Base-by-base conservation (phyloP, 1,140 invertebrate genomes). In the Zaprionus nigranus region DNA sequence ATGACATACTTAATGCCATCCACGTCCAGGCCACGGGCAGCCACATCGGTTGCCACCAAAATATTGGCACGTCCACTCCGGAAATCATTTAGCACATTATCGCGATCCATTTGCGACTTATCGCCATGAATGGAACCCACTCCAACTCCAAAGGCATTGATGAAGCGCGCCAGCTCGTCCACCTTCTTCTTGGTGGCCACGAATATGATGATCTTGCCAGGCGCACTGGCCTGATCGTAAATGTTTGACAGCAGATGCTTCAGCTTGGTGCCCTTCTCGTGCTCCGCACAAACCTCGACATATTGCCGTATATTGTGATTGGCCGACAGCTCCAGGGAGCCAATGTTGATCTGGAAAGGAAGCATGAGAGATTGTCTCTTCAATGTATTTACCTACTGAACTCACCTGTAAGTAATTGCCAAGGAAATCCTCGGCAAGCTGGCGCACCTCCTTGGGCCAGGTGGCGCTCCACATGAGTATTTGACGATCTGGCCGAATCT, bases 1-100 rank as follows among this genome's bases (percentile, higher is more conserved):
- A 99, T 98, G 46, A 99, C 99, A 95, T 97, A 99, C 93, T 99
- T 99, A 75, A 99, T 98, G 92, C 99, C 99, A 93, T 99, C 98
- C 77, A 99, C 98, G 96, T 99, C 98, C 98, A 91, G 66, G 90
- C 99, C 98, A 73, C 99, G 95, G 65, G 98, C 98, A 74, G 98
- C 99, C 90, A 99, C 98, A 94, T 99, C 99, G 62, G 99, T 99
- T 81, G 99, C 99, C 67, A 99, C 97, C 78, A 99, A 94, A 92
- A 99, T 98, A 60, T 96, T 97, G 34, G 96, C 95, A 91, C 96
- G 96, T 69, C 98, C 98, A 87, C 95, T 95, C 82, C 98, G 96
- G 94, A 99, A 99, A 93, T 99, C 98, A 93, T 96, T 95, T 51
- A 99, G 94, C 60, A 98, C 98, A 95, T 97, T 97, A 94, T 99